phyloP scores from a whole-genome alignment of 2,113 vertebrate species.

The Phoenicopterus ruber region DNA sequence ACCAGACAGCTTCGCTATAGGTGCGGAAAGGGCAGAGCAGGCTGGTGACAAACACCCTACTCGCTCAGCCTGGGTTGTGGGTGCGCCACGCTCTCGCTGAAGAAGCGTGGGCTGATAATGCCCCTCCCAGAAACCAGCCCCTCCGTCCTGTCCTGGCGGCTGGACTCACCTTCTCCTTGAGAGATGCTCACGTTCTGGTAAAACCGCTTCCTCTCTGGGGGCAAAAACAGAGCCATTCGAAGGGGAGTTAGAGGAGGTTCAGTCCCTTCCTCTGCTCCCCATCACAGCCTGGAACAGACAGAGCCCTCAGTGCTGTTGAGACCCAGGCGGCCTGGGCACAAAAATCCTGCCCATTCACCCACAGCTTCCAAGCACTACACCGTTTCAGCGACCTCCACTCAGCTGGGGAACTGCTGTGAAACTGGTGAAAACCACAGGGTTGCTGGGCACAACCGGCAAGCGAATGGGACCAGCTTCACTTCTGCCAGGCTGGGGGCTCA shows the following conservation, averaged over 20 bases:
- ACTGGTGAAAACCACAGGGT: background rate
- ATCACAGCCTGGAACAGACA: background rate
- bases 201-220: conserved; percentile 89
- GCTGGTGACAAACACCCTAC: background rate
- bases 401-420: rapidly evolving
- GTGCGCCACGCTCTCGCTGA: rapidly evolving
- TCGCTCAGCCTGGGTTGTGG: background rate
- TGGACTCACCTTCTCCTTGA: conserved; percentile 85
- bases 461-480: rapidly evolving
- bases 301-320: rapidly evolving
- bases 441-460: background rate
- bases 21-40: background rate
- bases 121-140: background rate
- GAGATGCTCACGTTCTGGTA: conserved; percentile 93
- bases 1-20: background rate
- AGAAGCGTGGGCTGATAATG: background rate
- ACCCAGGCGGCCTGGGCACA: background rate
- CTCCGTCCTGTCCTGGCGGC: rapidly evolving
- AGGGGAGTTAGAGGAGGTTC: background rate
- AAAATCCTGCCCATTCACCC: background rate
- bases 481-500: background rate
- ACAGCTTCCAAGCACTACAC: background rate
- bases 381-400: background rate
- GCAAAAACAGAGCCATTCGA: background rate
- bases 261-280: background rate